Conservation (phyloP, 2,113 vertebrate species). For the Spheniscus mendiculus region DNA sequence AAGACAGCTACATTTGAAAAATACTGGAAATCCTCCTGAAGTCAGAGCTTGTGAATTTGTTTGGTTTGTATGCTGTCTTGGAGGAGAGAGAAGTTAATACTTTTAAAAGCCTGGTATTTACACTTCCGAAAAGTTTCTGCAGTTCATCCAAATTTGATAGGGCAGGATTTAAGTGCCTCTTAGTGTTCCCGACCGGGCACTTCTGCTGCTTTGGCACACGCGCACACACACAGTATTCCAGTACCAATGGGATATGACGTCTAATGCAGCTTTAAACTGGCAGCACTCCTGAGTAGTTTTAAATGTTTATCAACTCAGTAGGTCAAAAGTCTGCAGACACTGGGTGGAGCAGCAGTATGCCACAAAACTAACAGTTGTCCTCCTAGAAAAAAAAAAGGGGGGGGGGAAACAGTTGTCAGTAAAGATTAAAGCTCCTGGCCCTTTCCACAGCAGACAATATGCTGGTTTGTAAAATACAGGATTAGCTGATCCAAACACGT, state of each 20-base stretch:
- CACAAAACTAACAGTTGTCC: constrained; percentile 93
- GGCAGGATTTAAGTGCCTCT: constrained; percentile 36
- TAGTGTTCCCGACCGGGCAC: constrained; percentile 9
- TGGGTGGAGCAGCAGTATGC: constrained; percentile 96
- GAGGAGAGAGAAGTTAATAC: constrained; percentile 56
- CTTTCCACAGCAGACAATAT: constrained; percentile 4
- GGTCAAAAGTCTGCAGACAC: constrained; percentile 92
- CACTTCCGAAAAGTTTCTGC: constrained; percentile 53
- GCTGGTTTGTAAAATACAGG: constrained; percentile 17
- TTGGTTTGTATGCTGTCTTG: constrained; percentile 53
- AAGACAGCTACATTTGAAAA: constrained; percentile 17
- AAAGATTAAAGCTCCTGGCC: constrained; percentile 28
- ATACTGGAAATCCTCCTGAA: constrained; percentile 53
- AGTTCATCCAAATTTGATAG: constrained; percentile 27
- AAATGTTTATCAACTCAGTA: constrained; percentile 86
- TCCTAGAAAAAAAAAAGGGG: constrained; percentile 60
- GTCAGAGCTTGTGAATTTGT: constrained; percentile 25
- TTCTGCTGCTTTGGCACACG: constrained; percentile 30
- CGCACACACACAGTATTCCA: not conserved
- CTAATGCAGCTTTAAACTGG: constrained; percentile 48
- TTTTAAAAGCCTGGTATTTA: constrained; percentile 37
- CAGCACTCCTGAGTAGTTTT: constrained; percentile 38
- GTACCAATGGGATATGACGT: not conserved
- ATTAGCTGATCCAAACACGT: not conserved
- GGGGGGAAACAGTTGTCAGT: constrained; percentile 28